Evolutionary conservation across 2,113 vertebrate species (phyloP).

Genomic region (Numenius arquata): DNA sequence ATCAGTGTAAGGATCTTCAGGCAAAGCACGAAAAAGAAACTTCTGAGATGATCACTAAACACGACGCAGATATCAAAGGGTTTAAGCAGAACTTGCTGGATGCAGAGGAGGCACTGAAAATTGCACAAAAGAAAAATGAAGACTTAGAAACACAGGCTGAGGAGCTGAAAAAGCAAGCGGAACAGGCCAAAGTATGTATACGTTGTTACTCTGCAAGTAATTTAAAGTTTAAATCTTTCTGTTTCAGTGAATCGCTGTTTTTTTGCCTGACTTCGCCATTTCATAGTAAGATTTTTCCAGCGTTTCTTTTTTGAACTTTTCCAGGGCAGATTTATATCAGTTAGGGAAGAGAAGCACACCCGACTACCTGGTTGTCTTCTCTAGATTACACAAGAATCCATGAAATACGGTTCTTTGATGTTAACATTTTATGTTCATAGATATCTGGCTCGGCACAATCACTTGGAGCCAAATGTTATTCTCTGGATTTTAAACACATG

Average conservation of each 20-base stretch:
- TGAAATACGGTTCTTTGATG: not conserved
- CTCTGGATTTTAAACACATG: not conserved
- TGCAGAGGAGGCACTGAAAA: slow-evolving; percentile 72
- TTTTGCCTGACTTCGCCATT: not conserved
- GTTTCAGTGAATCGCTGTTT: not conserved
- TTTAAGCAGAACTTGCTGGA: slow-evolving; percentile 70
- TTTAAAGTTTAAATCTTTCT: not conserved
- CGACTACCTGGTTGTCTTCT: not conserved
- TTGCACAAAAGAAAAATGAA: slow-evolving; percentile 64
- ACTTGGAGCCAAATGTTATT: not conserved
- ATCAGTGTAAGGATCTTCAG: slow-evolving; percentile 77
- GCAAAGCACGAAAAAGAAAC: slow-evolving; percentile 74
- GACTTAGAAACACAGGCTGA: slow-evolving; percentile 76
- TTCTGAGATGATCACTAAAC: slow-evolving; percentile 70
- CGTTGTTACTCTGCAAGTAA: not conserved
- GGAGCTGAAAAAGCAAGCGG: slow-evolving; percentile 80
- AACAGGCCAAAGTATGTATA: slow-evolving; percentile 81
- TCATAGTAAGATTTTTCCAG: not conserved
- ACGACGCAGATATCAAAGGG: slow-evolving; percentile 67
- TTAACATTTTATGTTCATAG: not conserved
- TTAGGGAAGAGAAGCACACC: not conserved
- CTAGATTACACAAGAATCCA: not conserved
- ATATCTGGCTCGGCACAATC: not conserved
- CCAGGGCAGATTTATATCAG: not conserved
- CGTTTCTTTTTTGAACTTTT: not conserved